Base-by-base conservation (phyloP, 2,888 invertebrate species). In the Morpho helenor region DNA sequence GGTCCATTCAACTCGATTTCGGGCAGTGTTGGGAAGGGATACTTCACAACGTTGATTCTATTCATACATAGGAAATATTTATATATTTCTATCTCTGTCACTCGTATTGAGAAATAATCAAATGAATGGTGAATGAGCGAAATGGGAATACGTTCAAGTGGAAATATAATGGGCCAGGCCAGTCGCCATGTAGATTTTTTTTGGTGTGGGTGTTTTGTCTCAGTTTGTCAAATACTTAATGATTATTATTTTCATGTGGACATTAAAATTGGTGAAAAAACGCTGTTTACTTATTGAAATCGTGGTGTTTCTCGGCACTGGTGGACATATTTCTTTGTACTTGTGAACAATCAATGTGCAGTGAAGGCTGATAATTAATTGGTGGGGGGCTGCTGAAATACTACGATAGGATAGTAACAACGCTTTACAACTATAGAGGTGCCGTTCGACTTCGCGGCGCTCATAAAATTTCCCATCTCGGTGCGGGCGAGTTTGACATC, bases 1-100 rank as follows among this genome's bases (percentile, higher is more conserved):
- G 88, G 91, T 91, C 91, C 91, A 91, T 91, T 91, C 91, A 91
- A 91, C 91, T 91, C 89, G 74, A 77, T 72, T 79, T 83, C 79
- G 81, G 68, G 68, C 71, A 68, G 67, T 71, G 76, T 77, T 77
- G 82, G 79, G 79, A 80, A 81, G 82, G 82, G 82, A 82, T 80
- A 86, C 86, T 87, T 88, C 87, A 87, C 79, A 82, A 86, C 83
- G 84, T 82, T 75, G 78, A 82, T 87, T 86, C 86, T 89, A 87
- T 88, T 89, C 88, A 88, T 87, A 86, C 87, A 80, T 85, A 86
- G 81, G 79, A 85, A 82, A 84, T 87, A 85, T 87, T 84, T 85
- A 81, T 82, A 79, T 86, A 73, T 79, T 72, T 76, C 85, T 73
- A 66, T 90, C 89, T 76, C 82, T 70, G 65, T 90, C 76, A 56